Evolutionary conservation across 2,888 invertebrate genomes (phyloP).

Genomic region (Dyspetes luteomarginatus): DNA sequence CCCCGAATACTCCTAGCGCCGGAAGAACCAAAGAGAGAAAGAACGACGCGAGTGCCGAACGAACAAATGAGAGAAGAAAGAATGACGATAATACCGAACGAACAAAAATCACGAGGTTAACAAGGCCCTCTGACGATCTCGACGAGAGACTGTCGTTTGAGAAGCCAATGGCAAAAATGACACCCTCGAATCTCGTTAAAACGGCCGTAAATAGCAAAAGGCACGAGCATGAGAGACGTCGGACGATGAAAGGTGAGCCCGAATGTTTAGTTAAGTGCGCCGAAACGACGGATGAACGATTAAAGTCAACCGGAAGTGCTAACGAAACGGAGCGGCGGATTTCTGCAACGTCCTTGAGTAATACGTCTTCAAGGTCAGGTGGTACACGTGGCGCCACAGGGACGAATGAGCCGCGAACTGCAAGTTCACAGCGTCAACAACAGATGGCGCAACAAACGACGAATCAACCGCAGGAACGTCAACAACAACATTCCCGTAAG

Average conservation of each 20-base stretch:
- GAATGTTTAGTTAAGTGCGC: slow-evolving; percentile 82
- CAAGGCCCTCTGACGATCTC: slow-evolving; percentile 51
- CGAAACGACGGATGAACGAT: slow-evolving; percentile 70
- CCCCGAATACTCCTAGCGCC: not conserved
- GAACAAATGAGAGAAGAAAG: slow-evolving; percentile 63
- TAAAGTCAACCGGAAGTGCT: slow-evolving; percentile 50
- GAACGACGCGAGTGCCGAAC: slow-evolving; percentile 44
- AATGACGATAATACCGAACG: slow-evolving; percentile 44
- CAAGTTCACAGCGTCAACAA: slow-evolving; percentile 46
- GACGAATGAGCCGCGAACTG: slow-evolving; percentile 43
- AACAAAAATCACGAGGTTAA: slow-evolving; percentile 71
- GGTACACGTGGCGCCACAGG: not conserved
- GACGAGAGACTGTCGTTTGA: slow-evolving; percentile 69
- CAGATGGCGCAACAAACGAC: not conserved
- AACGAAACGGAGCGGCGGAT: slow-evolving; percentile 45
- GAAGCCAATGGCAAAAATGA: slow-evolving; percentile 82
- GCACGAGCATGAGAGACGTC: slow-evolving; percentile 85
- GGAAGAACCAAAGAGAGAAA: slow-evolving; percentile 63
- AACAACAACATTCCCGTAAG: slow-evolving; percentile 83
- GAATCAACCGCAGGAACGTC: slow-evolving; percentile 67
- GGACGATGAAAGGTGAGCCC: slow-evolving; percentile 84
- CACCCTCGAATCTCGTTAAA: slow-evolving; percentile 87
- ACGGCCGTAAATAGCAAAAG: slow-evolving; percentile 87
- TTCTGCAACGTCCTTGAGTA: slow-evolving; percentile 41
- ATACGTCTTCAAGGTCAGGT: no score